Evolutionary conservation across 2,888 invertebrate genomes (phyloP).

Genomic region (Cordylochernes scorpioides): DNA sequence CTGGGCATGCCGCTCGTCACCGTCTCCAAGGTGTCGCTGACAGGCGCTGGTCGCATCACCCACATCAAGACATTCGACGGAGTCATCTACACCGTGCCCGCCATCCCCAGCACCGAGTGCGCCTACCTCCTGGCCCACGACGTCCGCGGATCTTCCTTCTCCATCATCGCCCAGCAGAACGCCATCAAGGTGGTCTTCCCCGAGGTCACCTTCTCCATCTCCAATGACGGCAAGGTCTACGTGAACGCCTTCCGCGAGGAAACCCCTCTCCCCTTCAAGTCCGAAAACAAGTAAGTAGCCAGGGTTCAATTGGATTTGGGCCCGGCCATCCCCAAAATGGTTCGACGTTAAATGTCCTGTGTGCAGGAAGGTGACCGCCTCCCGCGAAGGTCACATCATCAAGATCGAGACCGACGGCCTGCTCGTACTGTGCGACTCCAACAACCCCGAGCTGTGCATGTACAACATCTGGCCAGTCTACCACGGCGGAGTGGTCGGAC

Average conservation of each 20-base stretch:
- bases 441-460: neutral
- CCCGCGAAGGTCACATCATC: neutral
- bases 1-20: too few relatives aligned
- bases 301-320: too few relatives aligned
- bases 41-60: too few relatives aligned
- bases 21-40: too few relatives aligned
- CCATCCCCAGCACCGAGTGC: conserved; percentile 4
- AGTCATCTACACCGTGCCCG: conserved; percentile 4
- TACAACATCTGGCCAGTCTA: neutral
- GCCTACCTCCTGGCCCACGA: conserved; percentile 8
- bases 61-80: conserved; percentile 9
- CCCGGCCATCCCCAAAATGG: too few relatives aligned
- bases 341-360: neutral
- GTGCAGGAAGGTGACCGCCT: neutral
- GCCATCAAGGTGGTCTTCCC: conserved; percentile 7
- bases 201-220: conserved; percentile 6
- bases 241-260: conserved; percentile 4
- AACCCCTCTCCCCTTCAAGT: conserved; percentile 4
- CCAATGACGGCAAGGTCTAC: conserved; percentile 5
- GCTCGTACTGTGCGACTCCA: neutral
- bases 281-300: conserved; percentile 7
- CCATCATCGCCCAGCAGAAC: conserved; percentile 2
- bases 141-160: conserved; percentile 4
- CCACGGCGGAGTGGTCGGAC: conserved; percentile 5
- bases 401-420: neutral